phyloP scores from a whole-genome alignment of 1,140 invertebrate genomes.

The Saccostrea echinata region DNA sequence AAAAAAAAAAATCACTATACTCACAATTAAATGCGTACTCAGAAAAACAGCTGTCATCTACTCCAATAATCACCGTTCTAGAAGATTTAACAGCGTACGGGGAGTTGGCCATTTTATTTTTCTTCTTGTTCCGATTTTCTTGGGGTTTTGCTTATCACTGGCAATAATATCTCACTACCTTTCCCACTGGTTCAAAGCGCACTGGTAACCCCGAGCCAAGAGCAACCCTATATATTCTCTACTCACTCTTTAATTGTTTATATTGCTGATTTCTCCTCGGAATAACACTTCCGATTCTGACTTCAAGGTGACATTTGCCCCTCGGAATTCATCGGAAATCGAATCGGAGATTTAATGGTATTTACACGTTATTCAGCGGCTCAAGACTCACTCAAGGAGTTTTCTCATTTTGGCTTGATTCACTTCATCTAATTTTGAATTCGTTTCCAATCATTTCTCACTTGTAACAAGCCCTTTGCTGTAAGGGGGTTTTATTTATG shows the following conservation, averaged over 20 bases:
- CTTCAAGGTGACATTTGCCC: constrained; percentile 30
- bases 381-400: not conserved
- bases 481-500: not conserved
- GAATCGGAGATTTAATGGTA: constrained; percentile 21
- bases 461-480: not conserved
- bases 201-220: not conserved
- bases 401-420: not conserved
- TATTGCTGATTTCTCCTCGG: not conserved
- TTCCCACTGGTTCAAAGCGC: not conserved
- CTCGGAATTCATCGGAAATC: constrained; percentile 11
- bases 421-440: not conserved
- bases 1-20: constrained; percentile 29
- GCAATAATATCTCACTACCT: not conserved
- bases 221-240: not conserved
- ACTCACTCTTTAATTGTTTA: not conserved
- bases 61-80: constrained; percentile 61
- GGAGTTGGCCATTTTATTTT: not conserved
- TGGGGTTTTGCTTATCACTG: not conserved
- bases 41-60: constrained; percentile 66
- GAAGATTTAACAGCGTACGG: not conserved
- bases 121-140: not conserved
- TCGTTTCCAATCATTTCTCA: not conserved
- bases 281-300: not conserved
- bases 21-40: constrained; percentile 69
- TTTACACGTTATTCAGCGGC: not conserved